Conservation (phyloP, 2,113 vertebrate species). For the Pampusana beccarii region DNA sequence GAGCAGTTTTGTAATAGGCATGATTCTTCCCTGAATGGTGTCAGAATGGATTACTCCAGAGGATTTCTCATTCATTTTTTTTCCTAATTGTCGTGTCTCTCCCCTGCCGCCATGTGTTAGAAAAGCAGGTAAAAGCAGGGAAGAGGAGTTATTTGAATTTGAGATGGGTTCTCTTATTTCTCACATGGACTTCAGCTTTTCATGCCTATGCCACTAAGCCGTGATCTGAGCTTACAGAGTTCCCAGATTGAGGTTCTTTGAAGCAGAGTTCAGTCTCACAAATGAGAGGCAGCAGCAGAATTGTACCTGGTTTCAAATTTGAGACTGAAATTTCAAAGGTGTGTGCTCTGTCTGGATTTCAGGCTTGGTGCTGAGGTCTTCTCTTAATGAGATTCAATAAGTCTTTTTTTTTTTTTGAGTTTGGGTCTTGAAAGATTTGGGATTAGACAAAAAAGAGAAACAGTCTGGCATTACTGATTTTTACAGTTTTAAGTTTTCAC, state of each 20-base stretch:
- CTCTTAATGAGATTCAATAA: not conserved
- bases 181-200: not conserved
- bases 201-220: not conserved
- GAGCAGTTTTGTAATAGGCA: not conserved
- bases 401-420: not conserved
- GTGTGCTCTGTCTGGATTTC: not conserved
- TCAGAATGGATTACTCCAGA: not conserved
- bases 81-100: not conserved
- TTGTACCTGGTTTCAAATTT: not conserved
- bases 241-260: not conserved
- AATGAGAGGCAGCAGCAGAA: not conserved
- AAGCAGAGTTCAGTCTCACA: not conserved
- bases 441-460: not conserved
- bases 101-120: fast-evolving
- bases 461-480: not conserved
- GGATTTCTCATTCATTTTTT: not conserved
- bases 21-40: not conserved
- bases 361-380: not conserved
- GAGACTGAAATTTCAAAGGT: not conserved
- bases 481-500: not conserved
- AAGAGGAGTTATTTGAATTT: not conserved
- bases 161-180: not conserved
- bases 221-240: not conserved
- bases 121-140: not conserved
- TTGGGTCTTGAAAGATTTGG: not conserved